Base-by-base conservation (phyloP, 2,113 vertebrate species). In the Eurypyga helias region DNA sequence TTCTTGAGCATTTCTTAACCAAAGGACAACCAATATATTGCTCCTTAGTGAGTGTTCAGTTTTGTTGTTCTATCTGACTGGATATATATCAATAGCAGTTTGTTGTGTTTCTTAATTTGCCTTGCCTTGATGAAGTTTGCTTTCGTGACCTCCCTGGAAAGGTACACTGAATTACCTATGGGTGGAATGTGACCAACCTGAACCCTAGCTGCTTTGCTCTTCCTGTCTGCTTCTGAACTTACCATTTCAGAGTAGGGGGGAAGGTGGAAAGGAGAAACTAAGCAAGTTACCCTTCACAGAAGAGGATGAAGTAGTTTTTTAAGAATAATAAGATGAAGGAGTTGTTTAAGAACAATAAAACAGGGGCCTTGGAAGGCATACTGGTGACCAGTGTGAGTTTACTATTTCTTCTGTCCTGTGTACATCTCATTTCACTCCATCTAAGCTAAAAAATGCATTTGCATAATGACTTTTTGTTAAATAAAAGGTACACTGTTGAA, bases 401-500 rank as follows among this genome's bases (percentile, higher is more conserved):
- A 62, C 73, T 70, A 57, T 76, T 70, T 82, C 43, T 87, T 87
- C 84, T 81, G 34, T 41, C 73, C 55, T 41, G 24, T 72, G 38
- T 54, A 49, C 20, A 45, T 52, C 34, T 95, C 19, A 25, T 70
- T 93, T 90, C 19, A 8, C 17, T 80, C 38, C 16, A 41, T 75
- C 58, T 92, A 90, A 72, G 91, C 41, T 80, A 72, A 83, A 78
- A 93, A 60, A 36, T 72, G 31, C 12, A n/a, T 57, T 70, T 73
- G 28, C 31, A 48, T 80, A 73, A 83, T 69, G 13, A 52, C 10
- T 52, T 78, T 93, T 82, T 92, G 24, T 87, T 93, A 81, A 89
- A 94, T 70, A 87, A 90, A 86, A 97, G 26, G 58, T 58, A 45
- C 62, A 62, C 36, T 89, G 58, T 83, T 89, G 16, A 89, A 71